These are phyloP conservation scores for Lingula anatina DNA, from an alignment of 2,888 invertebrate genomes.

Conservation along the genomic window DNA sequence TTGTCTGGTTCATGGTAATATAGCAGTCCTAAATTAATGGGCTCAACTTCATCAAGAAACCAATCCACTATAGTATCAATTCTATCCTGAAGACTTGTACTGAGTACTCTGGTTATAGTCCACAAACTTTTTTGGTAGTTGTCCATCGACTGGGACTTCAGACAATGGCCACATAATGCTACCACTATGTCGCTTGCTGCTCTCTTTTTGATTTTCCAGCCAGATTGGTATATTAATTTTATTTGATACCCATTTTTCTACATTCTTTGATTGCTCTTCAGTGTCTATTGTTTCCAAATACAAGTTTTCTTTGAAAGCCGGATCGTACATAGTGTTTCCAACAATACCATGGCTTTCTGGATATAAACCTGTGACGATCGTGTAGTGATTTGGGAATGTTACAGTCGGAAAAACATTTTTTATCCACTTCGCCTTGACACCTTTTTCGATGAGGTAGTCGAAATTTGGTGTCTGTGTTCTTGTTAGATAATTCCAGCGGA, in stretches of 20 bases:
- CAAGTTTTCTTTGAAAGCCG: constrained; percentile 38
- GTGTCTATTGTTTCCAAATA: no score
- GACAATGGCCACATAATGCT: constrained; percentile 72
- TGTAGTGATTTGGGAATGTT: constrained; percentile 71
- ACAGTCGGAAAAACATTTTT: constrained; percentile 57
- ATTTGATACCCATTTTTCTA: no score
- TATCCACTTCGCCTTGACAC: constrained; percentile 56
- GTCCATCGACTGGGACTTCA: no score
- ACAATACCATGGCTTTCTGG: constrained; percentile 67
- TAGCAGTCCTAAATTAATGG: constrained; percentile 65
- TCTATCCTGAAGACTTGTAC: no score
- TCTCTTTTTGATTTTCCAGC: constrained; percentile 55
- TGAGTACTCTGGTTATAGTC: no score
- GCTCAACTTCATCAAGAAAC: constrained; percentile 50
- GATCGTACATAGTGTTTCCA: constrained; percentile 62
- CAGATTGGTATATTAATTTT: no score
- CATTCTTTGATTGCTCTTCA: no score
- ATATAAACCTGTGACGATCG: constrained; percentile 61
- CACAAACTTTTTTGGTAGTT: no score
- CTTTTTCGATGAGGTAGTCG: constrained; percentile 57
- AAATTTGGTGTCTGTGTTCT: constrained; percentile 57
- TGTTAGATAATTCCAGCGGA: constrained; percentile 64
- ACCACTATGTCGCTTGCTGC: constrained; percentile 60
- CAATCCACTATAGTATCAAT: constrained; percentile 36
- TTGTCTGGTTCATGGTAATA: constrained; percentile 70